These are phyloP conservation scores for Pangasianodon gigas DNA, from an alignment of 2,113 vertebrate species.

Conservation along the genomic window DNA sequence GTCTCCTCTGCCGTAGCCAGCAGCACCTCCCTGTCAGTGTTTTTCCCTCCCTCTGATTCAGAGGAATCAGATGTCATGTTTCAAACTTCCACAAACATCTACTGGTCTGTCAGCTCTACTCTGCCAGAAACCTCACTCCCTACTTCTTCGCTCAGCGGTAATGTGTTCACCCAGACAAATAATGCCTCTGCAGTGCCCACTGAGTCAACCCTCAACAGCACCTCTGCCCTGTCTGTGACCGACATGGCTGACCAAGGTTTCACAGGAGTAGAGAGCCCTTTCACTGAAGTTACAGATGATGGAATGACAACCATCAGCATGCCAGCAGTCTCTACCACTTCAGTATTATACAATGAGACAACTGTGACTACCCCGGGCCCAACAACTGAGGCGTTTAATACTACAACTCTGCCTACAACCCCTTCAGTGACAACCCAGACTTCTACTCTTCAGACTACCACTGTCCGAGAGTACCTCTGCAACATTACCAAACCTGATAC, in stretches of 20 bases:
- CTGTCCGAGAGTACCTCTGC: conserved; percentile 81
- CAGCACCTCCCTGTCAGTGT: conserved; percentile 54
- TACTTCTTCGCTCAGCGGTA: conserved; percentile 42
- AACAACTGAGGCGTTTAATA: conserved; percentile 50
- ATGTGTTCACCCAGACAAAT: conserved; percentile 52
- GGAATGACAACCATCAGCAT: conserved; percentile 55
- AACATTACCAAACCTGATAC: conserved; percentile 75
- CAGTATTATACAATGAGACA: conserved; percentile 49
- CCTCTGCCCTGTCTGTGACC: conserved; percentile 45
- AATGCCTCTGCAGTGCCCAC: conserved; percentile 41
- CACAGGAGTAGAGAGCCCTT: conserved; percentile 55
- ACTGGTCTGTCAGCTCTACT: conserved; percentile 62
- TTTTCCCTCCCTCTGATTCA: conserved; percentile 47
- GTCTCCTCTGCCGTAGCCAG: conserved; percentile 38
- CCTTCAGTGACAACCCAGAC: conserved; percentile 46
- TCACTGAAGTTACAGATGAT: conserved; percentile 51
- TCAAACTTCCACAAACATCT: conserved; percentile 59
- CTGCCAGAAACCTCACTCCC: conserved; percentile 54
- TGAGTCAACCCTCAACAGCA: conserved; percentile 36
- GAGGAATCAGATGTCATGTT: conserved; percentile 53
- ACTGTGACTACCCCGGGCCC: conserved; percentile 55
- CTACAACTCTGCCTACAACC: conserved; percentile 39
- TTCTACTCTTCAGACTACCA: conserved; percentile 67
- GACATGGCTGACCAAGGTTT: conserved; percentile 64
- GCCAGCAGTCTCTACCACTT: conserved; percentile 42